Base-by-base conservation (phyloP, 2,113 vertebrate genomes). In the Boulengeromyrus knoepffleri region DNA sequence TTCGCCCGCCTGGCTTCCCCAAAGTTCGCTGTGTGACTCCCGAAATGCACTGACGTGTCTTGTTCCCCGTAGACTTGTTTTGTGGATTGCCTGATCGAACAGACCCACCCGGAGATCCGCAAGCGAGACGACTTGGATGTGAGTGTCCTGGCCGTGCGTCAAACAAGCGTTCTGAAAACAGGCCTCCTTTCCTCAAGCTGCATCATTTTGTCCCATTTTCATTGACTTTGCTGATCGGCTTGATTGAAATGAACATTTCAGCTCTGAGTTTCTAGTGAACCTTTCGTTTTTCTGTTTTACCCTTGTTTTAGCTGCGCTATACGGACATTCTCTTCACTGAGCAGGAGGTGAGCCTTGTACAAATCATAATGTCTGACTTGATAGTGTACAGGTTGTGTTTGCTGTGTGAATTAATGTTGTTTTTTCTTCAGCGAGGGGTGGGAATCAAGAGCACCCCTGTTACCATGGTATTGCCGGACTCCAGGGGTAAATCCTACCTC, bases 361-460 rank as follows among this genome's bases (percentile, higher is more conserved):
- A 56, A 15, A 74, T 19, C 9, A 42, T 1, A 21, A 15, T 70
- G 77, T 24, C 15, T 24, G 31, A 56, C 19, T 80, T 42, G 13
- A 42, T 80, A 8, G 85, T 21, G 39, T n/a, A 9, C 4, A 27
- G 47, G 85, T 87, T 31, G 89, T 13, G 9, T 15, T 5, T 47
- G 58, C 47, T 10, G 36, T 86, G 53, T 85, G 46, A 83, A 36
- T 46, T 31, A 42, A 12, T 88, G 56, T 74, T 89, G 13, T 89
- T 17, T 86, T 47, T 17, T 92, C 85, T 77, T 27, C 92, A 99
- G 99, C 97, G 99, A 92, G 99, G 99, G 3, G 98, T 99, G 15
- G 98, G 99, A 89, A 99, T 99, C 94, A 99, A 99, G 94, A 99
- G 99, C 92, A 98, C 98, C 0, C 99, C 99, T 0, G 98, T 99